Evolutionary conservation across 2,888 invertebrate species (phyloP).

Genomic region (Trissonchulus sp.): DNA sequence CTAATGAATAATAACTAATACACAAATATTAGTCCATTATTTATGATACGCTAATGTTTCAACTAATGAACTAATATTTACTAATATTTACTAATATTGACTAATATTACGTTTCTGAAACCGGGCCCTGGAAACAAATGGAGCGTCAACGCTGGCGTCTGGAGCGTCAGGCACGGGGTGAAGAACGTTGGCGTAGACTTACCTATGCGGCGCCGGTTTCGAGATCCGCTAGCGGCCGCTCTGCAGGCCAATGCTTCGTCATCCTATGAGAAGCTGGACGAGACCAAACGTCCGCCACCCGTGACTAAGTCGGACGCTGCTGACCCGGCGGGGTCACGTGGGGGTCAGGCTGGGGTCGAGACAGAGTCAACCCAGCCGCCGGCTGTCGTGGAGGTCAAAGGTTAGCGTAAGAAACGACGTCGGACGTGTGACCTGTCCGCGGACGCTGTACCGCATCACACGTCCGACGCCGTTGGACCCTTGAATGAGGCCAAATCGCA

Average conservation of each 20-base stretch:
- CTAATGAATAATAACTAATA: too few relatives aligned
- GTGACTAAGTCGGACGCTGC: not conserved
- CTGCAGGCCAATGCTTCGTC: not conserved
- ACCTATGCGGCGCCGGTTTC: constrained; percentile 20
- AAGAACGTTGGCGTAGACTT: constrained; percentile 41
- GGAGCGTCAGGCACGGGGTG: constrained; percentile 45
- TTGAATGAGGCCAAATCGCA: too few relatives aligned
- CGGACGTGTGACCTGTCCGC: too few relatives aligned
- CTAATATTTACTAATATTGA: too few relatives aligned
- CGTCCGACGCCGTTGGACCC: too few relatives aligned
- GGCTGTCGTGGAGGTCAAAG: not conserved
- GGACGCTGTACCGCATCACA: too few relatives aligned
- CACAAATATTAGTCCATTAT: too few relatives aligned
- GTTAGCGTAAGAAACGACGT: not conserved
- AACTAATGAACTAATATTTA: too few relatives aligned
- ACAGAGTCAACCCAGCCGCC: not conserved
- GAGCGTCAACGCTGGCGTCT: constrained; percentile 49
- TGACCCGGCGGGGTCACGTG: too few relatives aligned
- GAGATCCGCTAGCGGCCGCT: constrained; percentile 23
- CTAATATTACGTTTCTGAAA: too few relatives aligned
- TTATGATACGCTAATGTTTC: too few relatives aligned
- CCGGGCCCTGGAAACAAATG: constrained; percentile 50
- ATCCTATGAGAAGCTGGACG: not conserved
- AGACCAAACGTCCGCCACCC: not conserved
- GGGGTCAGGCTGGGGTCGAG: not conserved